Base-by-base conservation (phyloP, 1,140 invertebrate genomes). In the Drosophila saltans region DNA sequence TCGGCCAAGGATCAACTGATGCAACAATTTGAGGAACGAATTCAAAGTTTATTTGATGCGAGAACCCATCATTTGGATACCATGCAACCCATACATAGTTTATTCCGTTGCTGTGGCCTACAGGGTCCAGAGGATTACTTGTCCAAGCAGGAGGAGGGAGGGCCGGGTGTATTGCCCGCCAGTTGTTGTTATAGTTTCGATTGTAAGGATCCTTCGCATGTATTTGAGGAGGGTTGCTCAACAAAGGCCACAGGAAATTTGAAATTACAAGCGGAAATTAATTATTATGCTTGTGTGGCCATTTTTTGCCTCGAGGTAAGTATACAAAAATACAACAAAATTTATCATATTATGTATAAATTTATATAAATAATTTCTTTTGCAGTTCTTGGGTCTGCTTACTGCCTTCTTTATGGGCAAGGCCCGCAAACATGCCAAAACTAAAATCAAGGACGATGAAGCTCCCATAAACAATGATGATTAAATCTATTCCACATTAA, bases 71-170 rank as follows among this genome's bases (percentile, higher is more conserved):
- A 72, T 7, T 30, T 80, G 8, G 83, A 86, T 39, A 77, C 55
- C 6, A 86, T 86, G 83, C 83, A 88, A 63, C 84, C 83, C 36
- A 81, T 86, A 63, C 83, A 86, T 45, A 89, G 76, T 33, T 67
- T 86, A 2, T 91, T 90, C 57, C 58, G 74, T 24, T 91, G 90
- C 69, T 91, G 90, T n/a, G 90, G 90, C 1, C 45, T 85, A 26
- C 59, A 90, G 2, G 81, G 90, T 2, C 86, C 90, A 2, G 71
- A 91, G 69, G 90, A 91, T 66, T 91, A 91, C 48, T 48, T 89
- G 9, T 36, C 57, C 2, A 62, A 75, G 26, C 75, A 84, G 45
- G n/a, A 52, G 9, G 45, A 52, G 21, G 45, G 45, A 5, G 45
- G 45, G 75, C 62, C 85, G 1, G 74, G 76, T 6, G 76, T 75